Base-by-base conservation (phyloP, 2,888 invertebrate genomes). In the Callimorpha dominula region DNA sequence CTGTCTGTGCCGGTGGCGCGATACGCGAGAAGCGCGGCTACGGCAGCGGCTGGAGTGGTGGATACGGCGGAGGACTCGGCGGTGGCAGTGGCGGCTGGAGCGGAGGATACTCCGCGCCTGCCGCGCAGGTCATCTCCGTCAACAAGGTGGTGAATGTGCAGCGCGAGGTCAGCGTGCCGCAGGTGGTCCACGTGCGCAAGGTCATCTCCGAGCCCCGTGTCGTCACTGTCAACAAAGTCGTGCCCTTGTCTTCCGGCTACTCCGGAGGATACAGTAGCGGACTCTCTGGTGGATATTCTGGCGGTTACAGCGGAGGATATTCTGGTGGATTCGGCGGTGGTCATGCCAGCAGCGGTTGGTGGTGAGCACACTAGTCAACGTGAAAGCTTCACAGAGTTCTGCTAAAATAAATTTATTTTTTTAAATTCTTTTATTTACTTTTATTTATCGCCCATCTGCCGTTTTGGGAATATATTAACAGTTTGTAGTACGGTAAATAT, bases 191-290 rank as follows among this genome's bases (percentile, higher is more conserved):
- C 49, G 85, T 86, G 17, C 85, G 81, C 78, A 89, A 86, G 72
- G 78, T 85, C 46, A 84, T 90, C 78, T 83, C 86, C 70, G 85
- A 87, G 73, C 87, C 85, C 52, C 87, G 87, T 79, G 87, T 87
- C 79, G 86, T 88, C 70, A 73, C 72, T n/a, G 75, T 90, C 74
- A 90, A 90, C 84, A 81, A 81, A 79, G 81, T 89, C 72, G 72
- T 75, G 7, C 75, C 75, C 14, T n/a, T 52, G 11, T 60, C 60
- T 31, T 2, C 31, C 54, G 20, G 42, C 50, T 50, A 43, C n/a
- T 15, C 46, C 12, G 72, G 72, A 14, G 68, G 68, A 42, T 63
- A 65, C 67, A 31, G 60, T 52, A 57, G 65, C 40, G 74, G 72
- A n/a, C 65, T 68, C 70, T 71, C 69, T 15, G 67, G 70, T 50